Base-by-base conservation (phyloP, 2,888 invertebrate genomes). In the Drosophila neonasuta region DNA sequence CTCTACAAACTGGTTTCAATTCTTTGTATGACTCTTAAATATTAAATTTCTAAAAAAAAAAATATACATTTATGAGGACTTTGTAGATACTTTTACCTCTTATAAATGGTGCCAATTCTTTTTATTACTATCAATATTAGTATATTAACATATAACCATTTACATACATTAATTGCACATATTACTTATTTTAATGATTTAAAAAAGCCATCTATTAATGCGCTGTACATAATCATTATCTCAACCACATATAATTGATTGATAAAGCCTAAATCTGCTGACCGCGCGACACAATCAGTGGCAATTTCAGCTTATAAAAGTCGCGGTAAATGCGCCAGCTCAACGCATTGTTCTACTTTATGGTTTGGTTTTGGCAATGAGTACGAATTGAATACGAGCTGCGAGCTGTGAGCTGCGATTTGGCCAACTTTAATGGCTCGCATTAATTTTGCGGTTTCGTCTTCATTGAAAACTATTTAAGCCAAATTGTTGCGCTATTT, bases 401-500 rank as follows among this genome's bases (percentile, higher is more conserved):
- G 11, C 0, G 41, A 46, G 55, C 50, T 46, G 48, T 17, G 20
- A 8, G 62, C 54, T 48, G 71, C 60, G 75, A 73, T 75, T 73
- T 73, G 75, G 42, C 58, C 73, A 69, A 68, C 73, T 67, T 72
- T 60, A 85, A 72, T 75, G 73, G 61, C 17, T 15, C 49, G 24
- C 77, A 81, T 82, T 74, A 82, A 82, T 80, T 82, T 56, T 51
- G 51, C 71, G 71, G 70, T 76, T 79, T 80, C 80, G 62, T 68
- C 82, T 77, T 77, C 83, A 83, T 80, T 85, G 86, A 81, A 80
- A 85, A 85, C 81, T 81, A 85, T 85, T 81, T 81, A 81, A 81
- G 81, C 86, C 81, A 81, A 81, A 81, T 69, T 81, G 80, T 81
- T 80, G 82, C 79, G 84, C 81, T 84, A 84, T 84, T 84, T 84